Evolutionary conservation across 2,113 vertebrate genomes (phyloP).

Genomic region (Pelmatolapia mariae): DNA sequence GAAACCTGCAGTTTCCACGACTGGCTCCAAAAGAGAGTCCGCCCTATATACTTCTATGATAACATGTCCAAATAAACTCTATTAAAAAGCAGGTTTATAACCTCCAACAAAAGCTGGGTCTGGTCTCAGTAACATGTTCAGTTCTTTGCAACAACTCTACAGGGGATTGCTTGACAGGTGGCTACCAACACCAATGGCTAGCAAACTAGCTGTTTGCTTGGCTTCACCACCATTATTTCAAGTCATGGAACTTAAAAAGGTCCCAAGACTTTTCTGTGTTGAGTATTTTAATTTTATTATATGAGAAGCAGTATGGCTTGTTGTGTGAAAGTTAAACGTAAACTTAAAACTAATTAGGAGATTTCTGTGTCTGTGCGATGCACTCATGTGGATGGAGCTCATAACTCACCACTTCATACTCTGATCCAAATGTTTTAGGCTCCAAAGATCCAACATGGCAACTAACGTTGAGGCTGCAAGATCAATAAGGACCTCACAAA

Average conservation of each 20-base stretch:
- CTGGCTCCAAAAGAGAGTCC: background rate
- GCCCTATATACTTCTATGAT: background rate
- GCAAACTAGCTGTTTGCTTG: background rate
- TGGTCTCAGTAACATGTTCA: background rate
- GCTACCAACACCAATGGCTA: background rate
- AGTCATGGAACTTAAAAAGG: background rate
- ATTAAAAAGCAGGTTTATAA: background rate
- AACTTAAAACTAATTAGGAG: background rate
- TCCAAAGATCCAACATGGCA: background rate
- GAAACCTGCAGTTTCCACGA: background rate
- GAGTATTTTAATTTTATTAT: background rate
- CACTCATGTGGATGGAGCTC: background rate
- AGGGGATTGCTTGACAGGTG: background rate
- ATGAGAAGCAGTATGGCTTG: background rate
- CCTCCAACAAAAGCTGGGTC: background rate
- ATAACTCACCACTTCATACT: background rate
- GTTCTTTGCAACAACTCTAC: background rate
- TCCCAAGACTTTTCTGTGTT: background rate
- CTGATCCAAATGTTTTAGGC: background rate
- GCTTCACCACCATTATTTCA: background rate
- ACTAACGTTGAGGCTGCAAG: background rate
- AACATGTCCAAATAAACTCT: background rate
- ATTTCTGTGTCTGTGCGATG: background rate
- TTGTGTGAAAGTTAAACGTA: background rate
- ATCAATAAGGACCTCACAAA: background rate